Evolutionary conservation across 2,797 vertebrate genomes (phyloP), one percentile per base, ranked within the genome.

Genomic region (Sebastes diploproa): DNA sequence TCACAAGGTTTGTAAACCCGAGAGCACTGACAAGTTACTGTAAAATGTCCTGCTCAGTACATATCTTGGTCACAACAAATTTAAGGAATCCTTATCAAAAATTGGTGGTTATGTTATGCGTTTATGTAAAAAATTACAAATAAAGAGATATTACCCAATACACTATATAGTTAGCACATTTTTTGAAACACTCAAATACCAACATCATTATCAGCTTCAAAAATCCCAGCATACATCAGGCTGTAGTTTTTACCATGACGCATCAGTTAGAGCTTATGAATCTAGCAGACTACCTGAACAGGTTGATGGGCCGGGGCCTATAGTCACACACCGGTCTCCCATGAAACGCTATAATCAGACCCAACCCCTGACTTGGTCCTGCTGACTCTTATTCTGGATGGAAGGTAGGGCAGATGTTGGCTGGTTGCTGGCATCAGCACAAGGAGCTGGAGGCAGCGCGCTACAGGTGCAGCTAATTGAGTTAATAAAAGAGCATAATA

Each of bases 381-480:
- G 14, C 50, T 32, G 38, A 46, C 30, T 64, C 34, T 20, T 38
- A 30, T 20, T 50, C 42, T 20, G 42, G 16, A 50, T 50, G 16
- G 42, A 50, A 50, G 42, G 42, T 8, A 18, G 42, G 42, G 42
- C 16, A 20, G 42, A 50, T 22, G 38, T 34, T 38, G 32, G 36
- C 22, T 68, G 46, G n/a, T 50, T 34, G 63, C 50, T 68, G 63
- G 70, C 50, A 78, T 64, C 50, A n/a, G 29, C 61, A 66, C 32
- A 23, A 29, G 42, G 7, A 79, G 62, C 62, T 55, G 36, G 34
- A 76, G 56, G 77, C 73, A 54, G 73, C n/a, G 14, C 13, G 58
- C 63, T 77, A 77, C 63, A 84, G 73, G 77, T 73, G 73, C 63
- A 69, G 73, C 58, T 84, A 30, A 72, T 30, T 52, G n/a, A 63